These are phyloP conservation scores for Rhinella marina DNA, from an alignment of 2,797 vertebrate genomes.

Conservation along the genomic window DNA sequence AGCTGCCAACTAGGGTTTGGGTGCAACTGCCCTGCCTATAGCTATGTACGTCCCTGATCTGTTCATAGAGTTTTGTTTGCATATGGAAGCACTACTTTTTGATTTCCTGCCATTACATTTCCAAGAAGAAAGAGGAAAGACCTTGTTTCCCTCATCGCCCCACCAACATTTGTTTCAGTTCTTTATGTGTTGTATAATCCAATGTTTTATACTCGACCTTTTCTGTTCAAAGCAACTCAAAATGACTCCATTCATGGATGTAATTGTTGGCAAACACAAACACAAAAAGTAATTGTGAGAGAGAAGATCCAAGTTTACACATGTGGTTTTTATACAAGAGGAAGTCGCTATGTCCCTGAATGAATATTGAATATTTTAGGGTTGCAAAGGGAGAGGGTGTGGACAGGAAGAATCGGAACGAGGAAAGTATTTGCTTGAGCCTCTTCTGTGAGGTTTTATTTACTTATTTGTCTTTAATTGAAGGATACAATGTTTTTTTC, in stretches of 20 bases:
- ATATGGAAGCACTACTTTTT: not conserved
- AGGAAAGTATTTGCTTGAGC: constrained; percentile 19
- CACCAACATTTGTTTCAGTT: not conserved
- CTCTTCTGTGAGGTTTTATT: constrained; percentile 53
- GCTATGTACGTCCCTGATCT: not conserved
- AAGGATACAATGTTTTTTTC: constrained; percentile 9
- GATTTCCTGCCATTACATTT: not conserved
- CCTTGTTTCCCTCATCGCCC: not conserved
- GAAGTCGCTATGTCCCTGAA: constrained; percentile 48
- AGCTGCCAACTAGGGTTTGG: no score
- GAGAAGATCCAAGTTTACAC: constrained; percentile 54
- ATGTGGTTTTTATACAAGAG: constrained; percentile 58
- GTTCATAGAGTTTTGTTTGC: not conserved
- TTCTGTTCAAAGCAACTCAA: not conserved
- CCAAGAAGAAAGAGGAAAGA: not conserved
- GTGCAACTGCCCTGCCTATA: no score
- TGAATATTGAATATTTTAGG: constrained; percentile 29
- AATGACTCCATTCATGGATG: constrained; percentile 29
- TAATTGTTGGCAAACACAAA: constrained; percentile 34
- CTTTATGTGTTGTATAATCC: not conserved
- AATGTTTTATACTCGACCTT: not conserved
- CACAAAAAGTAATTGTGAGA: constrained; percentile 42
- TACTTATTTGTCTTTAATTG: constrained; percentile 25
- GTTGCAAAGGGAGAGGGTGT: constrained; percentile 51
- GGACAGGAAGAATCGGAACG: constrained; percentile 45